Conservation (phyloP, 2,888 invertebrate species). For the Gasteruption jaculator region DNA sequence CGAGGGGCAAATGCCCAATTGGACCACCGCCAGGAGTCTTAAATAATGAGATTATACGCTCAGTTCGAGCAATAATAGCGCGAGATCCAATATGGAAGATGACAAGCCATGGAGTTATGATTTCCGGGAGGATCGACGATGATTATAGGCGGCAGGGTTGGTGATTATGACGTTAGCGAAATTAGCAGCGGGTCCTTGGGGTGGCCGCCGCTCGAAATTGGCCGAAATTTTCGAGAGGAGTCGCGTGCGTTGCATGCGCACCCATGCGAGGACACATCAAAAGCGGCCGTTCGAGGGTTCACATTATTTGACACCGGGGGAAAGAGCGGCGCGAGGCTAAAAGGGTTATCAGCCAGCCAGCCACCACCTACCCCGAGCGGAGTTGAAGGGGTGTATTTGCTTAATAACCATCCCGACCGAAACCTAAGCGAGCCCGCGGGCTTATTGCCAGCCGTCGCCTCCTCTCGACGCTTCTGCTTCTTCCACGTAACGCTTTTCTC, state of each 20-base stretch:
- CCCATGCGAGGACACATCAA: constrained; percentile 47
- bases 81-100: no score
- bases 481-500: constrained; percentile 8
- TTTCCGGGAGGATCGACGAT: no score
- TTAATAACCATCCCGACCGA: constrained; percentile 37
- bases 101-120: no score
- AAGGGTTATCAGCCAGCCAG: constrained; percentile 41
- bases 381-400: constrained; percentile 31
- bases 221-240: constrained; percentile 25
- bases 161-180: constrained; percentile 38
- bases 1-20: constrained; percentile 49
- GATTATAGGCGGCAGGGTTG: constrained; percentile 19
- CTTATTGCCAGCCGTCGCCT: constrained; percentile 36
- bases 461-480: constrained; percentile 17
- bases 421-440: constrained; percentile 34
- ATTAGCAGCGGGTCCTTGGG: no score
- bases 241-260: constrained; percentile 39
- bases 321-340: constrained; percentile 28
- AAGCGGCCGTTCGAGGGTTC: constrained; percentile 43
- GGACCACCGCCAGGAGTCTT: constrained; percentile 45
- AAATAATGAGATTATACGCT: constrained; percentile 31
- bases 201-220: constrained; percentile 33
- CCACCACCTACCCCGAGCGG: constrained; percentile 17
- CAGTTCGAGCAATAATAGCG: not conserved
- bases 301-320: constrained; percentile 42